Conservation (phyloP, 2,888 invertebrate species). For the Nephrotoma guestfalica region DNA sequence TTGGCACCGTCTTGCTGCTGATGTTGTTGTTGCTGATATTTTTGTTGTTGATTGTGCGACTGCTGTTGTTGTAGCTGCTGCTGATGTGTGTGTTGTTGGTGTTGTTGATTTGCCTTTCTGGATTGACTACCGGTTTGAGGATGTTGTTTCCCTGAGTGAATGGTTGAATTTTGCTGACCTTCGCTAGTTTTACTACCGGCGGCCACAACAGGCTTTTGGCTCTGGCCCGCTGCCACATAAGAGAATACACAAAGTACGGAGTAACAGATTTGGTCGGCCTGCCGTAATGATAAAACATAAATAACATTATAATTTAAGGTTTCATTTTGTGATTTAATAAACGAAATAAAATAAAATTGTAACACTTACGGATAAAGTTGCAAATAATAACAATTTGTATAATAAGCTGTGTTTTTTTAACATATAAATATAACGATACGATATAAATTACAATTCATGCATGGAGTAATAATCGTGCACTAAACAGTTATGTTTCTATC, state of each 20-base stretch:
- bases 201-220: constrained; percentile 37
- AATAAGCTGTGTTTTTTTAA: not conserved
- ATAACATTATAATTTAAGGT: not conserved
- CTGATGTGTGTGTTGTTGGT: constrained; percentile 12
- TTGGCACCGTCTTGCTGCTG: constrained; percentile 8
- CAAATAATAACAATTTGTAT: not conserved
- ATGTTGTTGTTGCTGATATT: constrained; percentile 14
- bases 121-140: constrained; percentile 2
- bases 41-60: constrained; percentile 1
- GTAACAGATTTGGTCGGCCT: constrained; percentile 99
- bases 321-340: not conserved
- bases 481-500: not conserved
- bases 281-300: constrained; percentile 12
- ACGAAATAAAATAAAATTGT: not conserved
- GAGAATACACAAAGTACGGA: constrained; percentile 98
- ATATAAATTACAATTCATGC: not conserved
- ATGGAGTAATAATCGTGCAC: not conserved
- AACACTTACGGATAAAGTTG: not conserved
- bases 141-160: not conserved
- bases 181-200: constrained; percentile 24
- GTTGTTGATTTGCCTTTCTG: constrained; percentile 6
- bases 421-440: not conserved
- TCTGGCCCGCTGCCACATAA: constrained; percentile 87
- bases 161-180: constrained; percentile 19
- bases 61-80: constrained; percentile 9